phyloP scores from a whole-genome alignment of 2,113 vertebrate genomes.

The Merops nubicus region DNA sequence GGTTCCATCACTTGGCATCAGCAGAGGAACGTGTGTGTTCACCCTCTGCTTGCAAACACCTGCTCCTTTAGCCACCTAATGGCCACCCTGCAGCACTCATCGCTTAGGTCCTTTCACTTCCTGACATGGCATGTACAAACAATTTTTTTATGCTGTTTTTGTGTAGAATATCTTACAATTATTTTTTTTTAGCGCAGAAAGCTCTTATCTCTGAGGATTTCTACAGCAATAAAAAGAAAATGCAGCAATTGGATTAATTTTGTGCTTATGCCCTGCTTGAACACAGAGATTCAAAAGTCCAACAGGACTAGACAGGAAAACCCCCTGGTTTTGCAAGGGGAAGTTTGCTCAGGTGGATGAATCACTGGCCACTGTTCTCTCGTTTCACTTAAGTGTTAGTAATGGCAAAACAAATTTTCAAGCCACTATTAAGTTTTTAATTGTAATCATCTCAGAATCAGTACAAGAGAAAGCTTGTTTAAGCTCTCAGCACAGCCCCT shows the following conservation, averaged over 20 bases:
- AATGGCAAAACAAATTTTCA: not conserved
- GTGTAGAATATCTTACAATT: not conserved
- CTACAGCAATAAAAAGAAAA: not conserved
- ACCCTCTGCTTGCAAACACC: not conserved
- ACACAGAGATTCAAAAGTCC: not conserved
- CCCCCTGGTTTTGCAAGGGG: not conserved
- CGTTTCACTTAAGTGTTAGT: not conserved
- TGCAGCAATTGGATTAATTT: not conserved
- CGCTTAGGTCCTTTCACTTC: not conserved
- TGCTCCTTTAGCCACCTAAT: not conserved
- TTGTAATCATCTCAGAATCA: not conserved
- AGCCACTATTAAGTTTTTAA: not conserved
- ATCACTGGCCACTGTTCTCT: fast-evolving
- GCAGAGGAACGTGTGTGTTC: fast-evolving
- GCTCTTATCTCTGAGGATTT: not conserved
- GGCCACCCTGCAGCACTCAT: not conserved
- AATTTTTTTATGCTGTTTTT: fast-evolving
- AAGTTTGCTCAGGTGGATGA: not conserved
- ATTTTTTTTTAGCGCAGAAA: not conserved
- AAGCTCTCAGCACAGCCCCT: not conserved
- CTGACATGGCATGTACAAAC: not conserved
- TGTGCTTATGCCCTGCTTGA: not conserved
- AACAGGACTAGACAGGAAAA: not conserved
- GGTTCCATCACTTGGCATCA: not conserved
- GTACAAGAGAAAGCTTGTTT: not conserved